Conservation (phyloP, 2,888 invertebrate species). For the Eutolmus rufibarbis region DNA sequence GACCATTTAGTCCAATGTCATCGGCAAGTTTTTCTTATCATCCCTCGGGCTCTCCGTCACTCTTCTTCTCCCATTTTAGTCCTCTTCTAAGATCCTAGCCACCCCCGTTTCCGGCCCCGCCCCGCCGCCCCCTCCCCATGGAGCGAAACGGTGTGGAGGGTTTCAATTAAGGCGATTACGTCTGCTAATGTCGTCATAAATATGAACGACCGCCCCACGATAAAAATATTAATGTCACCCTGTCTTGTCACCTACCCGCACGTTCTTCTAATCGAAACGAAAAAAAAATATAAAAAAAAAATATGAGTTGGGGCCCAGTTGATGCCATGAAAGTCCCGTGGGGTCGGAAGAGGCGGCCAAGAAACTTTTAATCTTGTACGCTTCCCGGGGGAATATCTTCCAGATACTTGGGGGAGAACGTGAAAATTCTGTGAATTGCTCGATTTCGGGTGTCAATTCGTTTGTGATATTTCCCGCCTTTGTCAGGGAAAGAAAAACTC, state of each 20-base stretch:
- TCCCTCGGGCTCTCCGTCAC: background rate
- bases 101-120: background rate
- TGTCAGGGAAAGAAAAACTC: background rate
- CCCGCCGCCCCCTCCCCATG: background rate
- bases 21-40: slow-evolving; percentile 41
- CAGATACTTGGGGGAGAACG: slow-evolving; percentile 7
- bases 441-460: background rate
- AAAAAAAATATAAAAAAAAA: background rate
- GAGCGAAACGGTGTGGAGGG: background rate
- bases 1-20: slow-evolving; percentile 40
- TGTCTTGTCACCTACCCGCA: slow-evolving; percentile 38
- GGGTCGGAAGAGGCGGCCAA: background rate
- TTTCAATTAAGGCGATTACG: slow-evolving; percentile 41
- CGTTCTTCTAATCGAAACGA: slow-evolving; percentile 28
- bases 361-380: slow-evolving; percentile 25
- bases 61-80: background rate
- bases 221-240: slow-evolving; percentile 30
- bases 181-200: slow-evolving; percentile 38
- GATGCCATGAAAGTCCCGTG: background rate
- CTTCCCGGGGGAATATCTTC: background rate
- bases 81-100: background rate
- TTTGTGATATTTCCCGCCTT: background rate
- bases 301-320: background rate
- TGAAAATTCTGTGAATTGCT: slow-evolving; percentile 14
- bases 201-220: slow-evolving; percentile 39